Evolutionary conservation across 2,888 invertebrate genomes (phyloP), one percentile per base, ranked within the genome.

Genomic region (Amphipyra tragopoginis): DNA sequence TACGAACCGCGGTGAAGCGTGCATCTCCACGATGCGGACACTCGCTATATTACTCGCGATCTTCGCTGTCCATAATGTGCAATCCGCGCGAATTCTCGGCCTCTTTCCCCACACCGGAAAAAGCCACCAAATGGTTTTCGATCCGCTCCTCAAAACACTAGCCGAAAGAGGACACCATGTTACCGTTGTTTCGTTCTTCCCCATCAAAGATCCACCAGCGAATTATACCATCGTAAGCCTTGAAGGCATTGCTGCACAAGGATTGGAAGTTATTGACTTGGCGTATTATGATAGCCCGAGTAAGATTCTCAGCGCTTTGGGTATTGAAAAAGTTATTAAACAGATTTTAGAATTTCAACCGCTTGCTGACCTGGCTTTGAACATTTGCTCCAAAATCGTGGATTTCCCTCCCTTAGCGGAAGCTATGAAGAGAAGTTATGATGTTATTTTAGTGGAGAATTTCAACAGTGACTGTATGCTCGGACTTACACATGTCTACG

Each of bases 381-480:
- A 72, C 0, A 87, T 93, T n/a, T 95, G 95, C 65, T 84, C 86
- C 8, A 89, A 88, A 62, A 75, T 93, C 9, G 87, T 94, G 13
- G 87, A 88, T 36, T 91, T 89, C 75, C 87, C 87, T 8, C 89
- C 93, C 3, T 67, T 95, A 34, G 80, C 84, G 0, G 90, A 90
- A 9, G 89, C 88, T 8, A 63, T 95, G 71, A 85, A 88, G 65
- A 85, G 85, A 38, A 88, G 93, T n/a, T 97, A 96, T 72, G 97
- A 97, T 80, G 79, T 96, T 10, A 86, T 96, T 9, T 82, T 97
- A 8, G 92, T 95, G 21, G 96, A 96, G 82, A 93, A 95, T 67
- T 97, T 97, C 71, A 96, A 95, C 72, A 95, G 96, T 36, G 96
- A 97, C 74, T 97, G 97, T 62, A 95, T 96, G 86, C 84, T 96